These are phyloP conservation scores for Characodon lateralis DNA, from an alignment of 2,797 vertebrate species.

Conservation along the genomic window DNA sequence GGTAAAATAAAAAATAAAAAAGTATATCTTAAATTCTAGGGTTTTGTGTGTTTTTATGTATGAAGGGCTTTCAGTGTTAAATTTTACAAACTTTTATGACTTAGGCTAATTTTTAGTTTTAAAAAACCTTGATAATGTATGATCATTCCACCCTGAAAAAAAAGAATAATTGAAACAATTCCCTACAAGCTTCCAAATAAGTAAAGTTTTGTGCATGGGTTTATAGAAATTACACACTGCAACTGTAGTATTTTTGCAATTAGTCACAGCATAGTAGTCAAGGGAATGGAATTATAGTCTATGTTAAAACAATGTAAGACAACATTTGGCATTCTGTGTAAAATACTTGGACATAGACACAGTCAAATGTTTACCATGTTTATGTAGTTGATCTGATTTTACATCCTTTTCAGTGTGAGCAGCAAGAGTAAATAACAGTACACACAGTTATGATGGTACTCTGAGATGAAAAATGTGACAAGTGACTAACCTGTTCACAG, in stretches of 20 bases:
- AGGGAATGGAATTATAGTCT: background rate
- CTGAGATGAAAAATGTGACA: slow-evolving; percentile 9
- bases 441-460: background rate
- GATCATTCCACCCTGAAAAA: no score
- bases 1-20: no score
- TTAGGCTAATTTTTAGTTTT: no score
- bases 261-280: background rate
- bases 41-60: no score
- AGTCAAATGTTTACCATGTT: background rate
- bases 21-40: no score
- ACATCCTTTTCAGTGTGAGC: background rate
- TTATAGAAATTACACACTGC: background rate
- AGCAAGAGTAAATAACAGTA: background rate
- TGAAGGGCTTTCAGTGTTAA: no score
- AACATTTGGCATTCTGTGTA: background rate
- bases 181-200: background rate
- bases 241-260: background rate
- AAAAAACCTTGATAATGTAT: no score
- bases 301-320: background rate
- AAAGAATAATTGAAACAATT: background rate
- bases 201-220: background rate
- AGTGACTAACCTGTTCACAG: slow-evolving; percentile 11
- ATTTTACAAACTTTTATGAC: no score
- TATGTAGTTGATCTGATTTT: background rate
- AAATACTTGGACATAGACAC: background rate